phyloP scores from a whole-genome alignment of 2,888 invertebrate genomes.

The Trachelus troglodyta region DNA sequence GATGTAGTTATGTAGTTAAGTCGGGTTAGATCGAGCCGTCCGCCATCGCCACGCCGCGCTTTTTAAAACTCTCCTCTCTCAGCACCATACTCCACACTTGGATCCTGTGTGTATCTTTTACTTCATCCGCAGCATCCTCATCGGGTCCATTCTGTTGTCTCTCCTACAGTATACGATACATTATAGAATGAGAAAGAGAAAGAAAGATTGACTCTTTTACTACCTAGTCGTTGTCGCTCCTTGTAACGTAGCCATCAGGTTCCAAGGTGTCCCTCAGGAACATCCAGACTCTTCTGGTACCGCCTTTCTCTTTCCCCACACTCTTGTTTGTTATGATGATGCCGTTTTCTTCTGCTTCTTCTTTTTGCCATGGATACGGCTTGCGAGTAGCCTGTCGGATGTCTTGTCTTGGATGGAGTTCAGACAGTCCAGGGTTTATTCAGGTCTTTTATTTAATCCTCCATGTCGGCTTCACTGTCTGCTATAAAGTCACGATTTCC shows the following conservation, averaged over 20 bases:
- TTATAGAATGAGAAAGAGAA: constrained; percentile 13
- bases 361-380: not conserved
- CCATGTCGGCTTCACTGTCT: not conserved
- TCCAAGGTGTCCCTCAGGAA: not conserved
- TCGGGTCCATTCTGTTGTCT: not conserved
- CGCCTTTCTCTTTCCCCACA: not conserved
- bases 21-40: constrained; percentile 54
- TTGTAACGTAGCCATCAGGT: not conserved
- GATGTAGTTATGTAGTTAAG: constrained; percentile 62
- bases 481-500: not conserved
- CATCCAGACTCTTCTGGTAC: not conserved
- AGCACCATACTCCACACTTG: not conserved
- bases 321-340: constrained; percentile 13
- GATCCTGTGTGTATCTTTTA: constrained; percentile 7
- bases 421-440: not conserved
- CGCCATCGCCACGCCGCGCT: constrained; percentile 53
- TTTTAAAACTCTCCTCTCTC: constrained; percentile 31
- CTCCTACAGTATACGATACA: not conserved
- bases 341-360: not conserved
- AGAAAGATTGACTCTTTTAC: constrained; percentile 2
- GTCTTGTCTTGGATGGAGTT: not conserved
- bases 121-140: constrained; percentile 7
- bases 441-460: not conserved
- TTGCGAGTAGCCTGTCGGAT: constrained; percentile 6
- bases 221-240: not conserved